phyloP scores from a whole-genome alignment of 2,113 vertebrate genomes.

The Epinephelus lanceolatus region DNA sequence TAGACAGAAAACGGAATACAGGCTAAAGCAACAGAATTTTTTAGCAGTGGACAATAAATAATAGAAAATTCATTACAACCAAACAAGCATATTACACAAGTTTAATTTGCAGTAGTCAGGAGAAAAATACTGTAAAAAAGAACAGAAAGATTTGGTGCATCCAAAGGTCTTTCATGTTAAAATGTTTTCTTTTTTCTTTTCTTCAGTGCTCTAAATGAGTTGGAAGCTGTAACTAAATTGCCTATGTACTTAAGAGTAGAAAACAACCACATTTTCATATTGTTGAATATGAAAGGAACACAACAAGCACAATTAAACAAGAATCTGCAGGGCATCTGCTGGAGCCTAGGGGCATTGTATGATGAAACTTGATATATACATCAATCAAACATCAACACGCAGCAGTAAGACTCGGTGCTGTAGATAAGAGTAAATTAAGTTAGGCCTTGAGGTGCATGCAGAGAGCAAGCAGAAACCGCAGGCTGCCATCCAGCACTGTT shows the following conservation, averaged over 20 bases:
- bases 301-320: not conserved
- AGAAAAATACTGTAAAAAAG: not conserved
- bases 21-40: constrained; percentile 5
- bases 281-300: constrained; percentile 16
- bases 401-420: constrained; percentile 1
- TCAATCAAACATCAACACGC: constrained; percentile 52
- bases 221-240: constrained; percentile 1
- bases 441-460: constrained; percentile 14
- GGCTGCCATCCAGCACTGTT: constrained; percentile 19
- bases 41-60: constrained; percentile 3
- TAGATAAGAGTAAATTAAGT: constrained; percentile 26
- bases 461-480: not conserved
- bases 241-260: not conserved
- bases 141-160: not conserved
- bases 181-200: not conserved
- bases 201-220: not conserved
- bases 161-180: not conserved
- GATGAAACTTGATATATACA: constrained; percentile 26
- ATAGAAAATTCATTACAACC: constrained; percentile 1
- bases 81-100: constrained; percentile 5
- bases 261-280: constrained; percentile 5
- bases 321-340: constrained; percentile 1
- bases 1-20: constrained; percentile 4
- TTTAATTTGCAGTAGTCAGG: constrained; percentile 3
- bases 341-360: not conserved